phyloP scores from a whole-genome alignment of 2,888 invertebrate genomes.

The Hydropsyche betteni region DNA sequence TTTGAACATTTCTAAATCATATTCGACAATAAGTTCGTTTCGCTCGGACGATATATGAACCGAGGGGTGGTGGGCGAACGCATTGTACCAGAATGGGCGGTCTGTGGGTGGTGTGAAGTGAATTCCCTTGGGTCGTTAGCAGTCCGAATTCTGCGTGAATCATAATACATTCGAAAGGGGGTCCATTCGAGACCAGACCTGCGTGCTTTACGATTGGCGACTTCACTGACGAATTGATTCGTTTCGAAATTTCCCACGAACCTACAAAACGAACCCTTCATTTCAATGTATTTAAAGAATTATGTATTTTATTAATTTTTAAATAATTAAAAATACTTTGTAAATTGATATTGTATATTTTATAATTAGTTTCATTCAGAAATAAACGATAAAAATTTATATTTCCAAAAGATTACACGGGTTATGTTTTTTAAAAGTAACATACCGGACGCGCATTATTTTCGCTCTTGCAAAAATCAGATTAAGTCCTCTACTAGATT shows the following conservation, averaged over 20 bases:
- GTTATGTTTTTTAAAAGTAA: background rate
- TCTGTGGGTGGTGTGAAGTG: constrained; percentile 45
- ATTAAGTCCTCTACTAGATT: constrained; percentile 7
- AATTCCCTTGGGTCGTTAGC: constrained; percentile 51
- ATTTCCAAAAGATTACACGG: background rate
- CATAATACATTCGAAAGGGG: constrained; percentile 48
- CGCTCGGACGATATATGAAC: background rate
- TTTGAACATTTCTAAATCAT: background rate
- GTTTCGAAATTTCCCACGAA: too few relatives aligned
- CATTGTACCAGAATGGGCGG: constrained; percentile 4
- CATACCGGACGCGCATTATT: background rate
- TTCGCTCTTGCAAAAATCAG: background rate
- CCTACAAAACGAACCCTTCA: too few relatives aligned
- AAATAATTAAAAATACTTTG: background rate
- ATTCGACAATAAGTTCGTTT: background rate
- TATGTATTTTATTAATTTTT: background rate
- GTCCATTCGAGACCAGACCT: background rate
- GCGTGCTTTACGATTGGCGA: too few relatives aligned
- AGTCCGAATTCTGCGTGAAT: constrained; percentile 50
- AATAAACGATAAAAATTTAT: background rate
- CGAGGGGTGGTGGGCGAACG: constrained; percentile 17
- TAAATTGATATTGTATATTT: background rate
- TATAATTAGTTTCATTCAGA: background rate
- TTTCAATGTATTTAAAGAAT: too few relatives aligned
- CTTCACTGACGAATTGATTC: too few relatives aligned